Evolutionary conservation across 1,140 invertebrate genomes (phyloP).

Genomic region (Rhopalosiphum maidis): DNA sequence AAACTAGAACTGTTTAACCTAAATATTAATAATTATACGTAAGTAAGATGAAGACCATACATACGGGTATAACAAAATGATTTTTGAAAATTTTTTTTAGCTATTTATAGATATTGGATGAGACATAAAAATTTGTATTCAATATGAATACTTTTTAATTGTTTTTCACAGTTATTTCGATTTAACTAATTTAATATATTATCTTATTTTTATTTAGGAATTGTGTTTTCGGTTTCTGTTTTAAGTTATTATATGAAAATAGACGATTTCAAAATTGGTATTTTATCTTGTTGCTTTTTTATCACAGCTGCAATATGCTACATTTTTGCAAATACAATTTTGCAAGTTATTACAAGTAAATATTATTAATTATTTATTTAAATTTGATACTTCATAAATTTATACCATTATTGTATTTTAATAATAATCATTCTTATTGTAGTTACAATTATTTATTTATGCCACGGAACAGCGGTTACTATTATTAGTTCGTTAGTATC

Average conservation of each 20-base stretch:
- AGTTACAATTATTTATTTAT: conserved; percentile 1
- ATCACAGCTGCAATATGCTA: conserved; percentile 58
- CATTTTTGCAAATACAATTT: conserved; percentile 47
- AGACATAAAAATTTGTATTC: neutral
- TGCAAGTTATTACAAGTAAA: conserved; percentile 59
- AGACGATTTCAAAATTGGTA: conserved; percentile 58
- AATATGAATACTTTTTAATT: neutral
- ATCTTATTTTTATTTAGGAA: conserved; percentile 49
- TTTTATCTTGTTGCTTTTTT: conserved; percentile 58
- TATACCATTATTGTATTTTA: no score
- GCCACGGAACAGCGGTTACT: neutral
- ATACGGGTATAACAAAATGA: neutral
- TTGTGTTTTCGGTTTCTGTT: conserved; percentile 58
- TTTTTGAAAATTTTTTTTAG: neutral
- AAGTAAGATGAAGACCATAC: no score
- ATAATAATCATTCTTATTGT: neutral
- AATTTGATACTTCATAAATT: neutral
- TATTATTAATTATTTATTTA: neutral
- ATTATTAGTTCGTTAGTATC: neutral
- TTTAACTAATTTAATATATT: neutral
- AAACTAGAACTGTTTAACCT: no score
- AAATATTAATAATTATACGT: no score
- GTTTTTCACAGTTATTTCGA: neutral
- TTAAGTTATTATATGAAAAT: conserved; percentile 58
- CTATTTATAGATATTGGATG: neutral